A percentile compares a stretch with the other conserved stretches of the same genome.
Evolutionary conservation across 2,888 invertebrate species (phyloP).

Genomic region (Pantelozetes paolii): DNA sequence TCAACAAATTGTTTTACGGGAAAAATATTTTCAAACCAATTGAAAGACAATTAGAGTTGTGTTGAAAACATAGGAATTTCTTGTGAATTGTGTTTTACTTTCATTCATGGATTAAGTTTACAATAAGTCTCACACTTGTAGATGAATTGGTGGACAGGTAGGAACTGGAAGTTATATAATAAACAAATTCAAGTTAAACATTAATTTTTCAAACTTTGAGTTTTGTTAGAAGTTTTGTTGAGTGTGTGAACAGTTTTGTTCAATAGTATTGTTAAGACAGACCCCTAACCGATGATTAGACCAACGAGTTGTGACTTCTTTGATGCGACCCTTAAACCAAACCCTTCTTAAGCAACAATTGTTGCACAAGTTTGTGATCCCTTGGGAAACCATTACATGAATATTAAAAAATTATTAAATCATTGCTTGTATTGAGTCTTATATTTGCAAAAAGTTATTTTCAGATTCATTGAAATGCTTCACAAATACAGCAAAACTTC

Average conservation of each 20-base stretch:
- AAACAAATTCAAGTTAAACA: constrained; percentile 31
- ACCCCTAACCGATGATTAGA: constrained; percentile 26
- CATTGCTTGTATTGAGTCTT: background rate
- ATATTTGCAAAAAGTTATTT: constrained; percentile 10
- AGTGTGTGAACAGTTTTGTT: constrained; percentile 34
- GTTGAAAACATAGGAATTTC: background rate
- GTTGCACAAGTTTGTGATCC: constrained; percentile 33
- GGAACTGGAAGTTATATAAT: background rate
- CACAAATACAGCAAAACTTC: background rate
- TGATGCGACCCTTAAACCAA: constrained; percentile 31
- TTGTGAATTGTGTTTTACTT: constrained; percentile 9
- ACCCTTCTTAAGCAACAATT: constrained; percentile 4
- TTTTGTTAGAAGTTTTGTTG: constrained; percentile 25
- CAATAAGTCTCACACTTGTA: background rate
- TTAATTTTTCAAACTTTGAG: background rate
- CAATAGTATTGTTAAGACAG: constrained; percentile 11
- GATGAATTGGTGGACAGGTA: constrained; percentile 7
- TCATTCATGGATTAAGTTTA: constrained; percentile 13
- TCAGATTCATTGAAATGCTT: background rate
- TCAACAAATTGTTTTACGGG: background rate
- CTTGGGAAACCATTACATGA: constrained; percentile 25
- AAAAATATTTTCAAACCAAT: background rate
- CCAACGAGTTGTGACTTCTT: constrained; percentile 37
- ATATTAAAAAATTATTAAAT: constrained; percentile 12
- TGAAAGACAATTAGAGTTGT: background rate